Base-by-base conservation (phyloP, 2,888 invertebrate species). In the Chromoteleia sp. region DNA sequence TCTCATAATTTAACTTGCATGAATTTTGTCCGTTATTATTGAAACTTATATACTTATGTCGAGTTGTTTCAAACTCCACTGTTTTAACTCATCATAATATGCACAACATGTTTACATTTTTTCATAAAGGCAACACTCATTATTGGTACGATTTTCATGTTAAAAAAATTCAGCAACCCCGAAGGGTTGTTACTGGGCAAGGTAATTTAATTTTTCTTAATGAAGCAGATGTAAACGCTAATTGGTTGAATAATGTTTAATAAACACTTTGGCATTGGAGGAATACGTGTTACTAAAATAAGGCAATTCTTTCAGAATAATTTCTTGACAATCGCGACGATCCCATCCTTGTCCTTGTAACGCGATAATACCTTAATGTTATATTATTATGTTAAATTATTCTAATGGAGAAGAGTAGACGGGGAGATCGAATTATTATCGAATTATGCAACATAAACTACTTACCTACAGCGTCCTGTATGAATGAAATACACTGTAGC, bases 331-430 rank as follows among this genome's bases (percentile, higher is more conserved):
- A 71, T 67, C 59, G 67, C 45, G 56, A 30, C 65, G 74, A 56
- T 73, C 68, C 61, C 77, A 74, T 33, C 68, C 81, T 58, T 79
- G 78, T 82, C 71, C 29, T 17, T 63, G 75, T 74, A 79, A 75
- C 63, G 71, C 71, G 78, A 82, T 82, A 82, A 82, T 82, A 14
- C 75, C 30, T 63, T 82, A 75, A 82, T 82, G 65, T 78, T 63
- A 75, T 61, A 67, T 75, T 75, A 82, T 82, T 82, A 82, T 82
- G 82, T 78, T 82, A 78, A 82, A 75, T 82, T 82, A 82, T 82
- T 82, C 78, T 82, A 82, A 82, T 82, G 65, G 59, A 33, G 45
- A 58, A 78, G 39, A 78, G 75, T 78, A 59, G 70, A 33, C 65
- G 48, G 68, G 65, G 61, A 59, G 52, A 74, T 78, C 82, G 65